Conservation (phyloP, 2,797 vertebrate genomes). For the Acanthurus leucopareius region DNA sequence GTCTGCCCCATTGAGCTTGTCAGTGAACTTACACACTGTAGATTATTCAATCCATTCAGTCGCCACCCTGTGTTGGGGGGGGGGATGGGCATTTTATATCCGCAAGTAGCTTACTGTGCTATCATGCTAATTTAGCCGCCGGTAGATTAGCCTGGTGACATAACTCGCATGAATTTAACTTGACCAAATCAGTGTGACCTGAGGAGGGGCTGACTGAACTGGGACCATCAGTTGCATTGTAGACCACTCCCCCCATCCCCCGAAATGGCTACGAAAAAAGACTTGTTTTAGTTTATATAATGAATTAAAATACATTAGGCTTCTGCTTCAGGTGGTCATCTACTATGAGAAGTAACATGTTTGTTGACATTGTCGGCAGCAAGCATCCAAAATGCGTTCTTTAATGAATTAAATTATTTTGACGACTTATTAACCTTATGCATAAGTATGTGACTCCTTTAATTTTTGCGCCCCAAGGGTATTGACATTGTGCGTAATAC, state of each 20-base stretch:
- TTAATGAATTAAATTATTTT: not conserved
- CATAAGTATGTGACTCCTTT: not conserved
- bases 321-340: not conserved
- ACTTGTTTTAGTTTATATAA: not conserved
- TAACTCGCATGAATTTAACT: constrained; percentile 33
- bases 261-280: constrained; percentile 10
- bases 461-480: not conserved
- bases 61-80: not conserved
- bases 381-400: not conserved
- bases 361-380: not conserved
- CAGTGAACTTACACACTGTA: constrained; percentile 33
- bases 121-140: constrained; percentile 32
- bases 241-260: too few species aligned
- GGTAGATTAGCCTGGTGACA: constrained; percentile 52
- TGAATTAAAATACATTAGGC: not conserved
- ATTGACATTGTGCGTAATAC: not conserved
- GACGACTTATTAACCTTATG: not conserved
- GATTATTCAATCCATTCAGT: constrained; percentile 48
- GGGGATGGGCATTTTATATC: constrained; percentile 61
- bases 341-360: not conserved
- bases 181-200: not conserved
- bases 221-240: accelerated
- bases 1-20: not conserved
- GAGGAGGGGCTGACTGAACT: not conserved
- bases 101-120: constrained; percentile 37